Evolutionary conservation across 2,113 vertebrate genomes (phyloP), one percentile per base, ranked within the genome.

Genomic region (Chlorodrepanis virens): DNA sequence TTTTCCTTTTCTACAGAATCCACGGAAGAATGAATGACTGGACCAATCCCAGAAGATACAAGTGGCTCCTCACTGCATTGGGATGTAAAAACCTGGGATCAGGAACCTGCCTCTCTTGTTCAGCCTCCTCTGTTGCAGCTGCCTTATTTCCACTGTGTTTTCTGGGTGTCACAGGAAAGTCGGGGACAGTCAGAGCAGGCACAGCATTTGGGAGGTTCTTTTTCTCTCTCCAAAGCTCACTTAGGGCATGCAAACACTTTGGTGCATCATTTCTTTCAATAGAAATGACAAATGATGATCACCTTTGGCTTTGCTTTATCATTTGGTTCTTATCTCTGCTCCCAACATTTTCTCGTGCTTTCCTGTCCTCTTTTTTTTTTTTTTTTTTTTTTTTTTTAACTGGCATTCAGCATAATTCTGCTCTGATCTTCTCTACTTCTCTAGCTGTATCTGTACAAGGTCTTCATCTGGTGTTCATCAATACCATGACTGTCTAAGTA

Each of bases 91-190:
- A 23, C 3, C 8, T 25, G 27, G 14, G 40, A 49, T 54, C 9
- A 54, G n/a, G 21, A 27, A 53, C 4, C 11, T 56, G 8, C 6
- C 8, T 56, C 12, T 50, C 23, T 75, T 1, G 0, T 61, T 87
- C 27, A 77, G 10, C 22, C 8, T 72, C 14, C 10, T 18, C 35
- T 35, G 9, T 29, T 22, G n/a, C n/a, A 69, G 12, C 42, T 37
- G 25, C 18, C 5, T 37, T n/a, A 11, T 67, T 54, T 54, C 23
- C 31, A 21, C 22, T 16, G 25, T 21, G 27, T 17, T 25, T 40
- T 11, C 19, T 68, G 57, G 2, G 4, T 52, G 29, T 28, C 53
- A 33, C 6, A 3, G 31, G 31, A 27, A 47, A 63, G 29, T 33
- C 92, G 60, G 19, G 40, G 29, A 75, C 10, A 53, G 25, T 6